phyloP scores from a whole-genome alignment of 64 coral and sea anemone species.

The Montipora capricornis region DNA sequence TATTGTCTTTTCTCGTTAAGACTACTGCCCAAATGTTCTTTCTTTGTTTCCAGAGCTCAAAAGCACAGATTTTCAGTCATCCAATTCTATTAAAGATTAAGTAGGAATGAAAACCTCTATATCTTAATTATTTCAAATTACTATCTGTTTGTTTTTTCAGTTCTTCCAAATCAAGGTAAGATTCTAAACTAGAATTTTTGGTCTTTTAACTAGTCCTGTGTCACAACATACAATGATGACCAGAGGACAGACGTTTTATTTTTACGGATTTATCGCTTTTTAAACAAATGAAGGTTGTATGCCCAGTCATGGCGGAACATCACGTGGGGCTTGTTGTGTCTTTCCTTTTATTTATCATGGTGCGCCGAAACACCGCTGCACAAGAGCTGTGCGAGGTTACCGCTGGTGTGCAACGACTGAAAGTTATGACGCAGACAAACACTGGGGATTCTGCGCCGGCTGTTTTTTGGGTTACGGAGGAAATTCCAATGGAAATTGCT shows the following conservation, averaged over 20 bases:
- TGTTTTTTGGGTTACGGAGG: constrained; percentile 51
- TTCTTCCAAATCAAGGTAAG: too few relatives aligned
- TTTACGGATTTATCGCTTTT: background rate
- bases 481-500: constrained; percentile 46
- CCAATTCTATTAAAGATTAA: too few relatives aligned
- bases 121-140: too few relatives aligned
- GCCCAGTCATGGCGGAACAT: constrained; percentile 70
- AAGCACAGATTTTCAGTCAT: too few relatives aligned
- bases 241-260: background rate
- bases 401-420: constrained; percentile 54
- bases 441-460: constrained; percentile 65
- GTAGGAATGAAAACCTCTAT: too few relatives aligned
- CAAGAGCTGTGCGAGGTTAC: constrained; percentile 51
- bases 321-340: constrained; percentile 56
- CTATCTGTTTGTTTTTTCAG: too few relatives aligned
- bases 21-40: too few relatives aligned
- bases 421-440: constrained; percentile 57
- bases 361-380: constrained; percentile 45
- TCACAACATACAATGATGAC: background rate
- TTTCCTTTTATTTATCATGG: constrained; percentile 69
- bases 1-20: too few relatives aligned
- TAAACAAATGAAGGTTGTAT: constrained; percentile 43
- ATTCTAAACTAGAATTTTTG: too few relatives aligned
- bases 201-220: too few relatives aligned
- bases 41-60: too few relatives aligned